Evolutionary conservation across 1,140 invertebrate species (phyloP), one percentile per base, ranked within the genome.

Genomic region (Macrocentrus cingulum): DNA sequence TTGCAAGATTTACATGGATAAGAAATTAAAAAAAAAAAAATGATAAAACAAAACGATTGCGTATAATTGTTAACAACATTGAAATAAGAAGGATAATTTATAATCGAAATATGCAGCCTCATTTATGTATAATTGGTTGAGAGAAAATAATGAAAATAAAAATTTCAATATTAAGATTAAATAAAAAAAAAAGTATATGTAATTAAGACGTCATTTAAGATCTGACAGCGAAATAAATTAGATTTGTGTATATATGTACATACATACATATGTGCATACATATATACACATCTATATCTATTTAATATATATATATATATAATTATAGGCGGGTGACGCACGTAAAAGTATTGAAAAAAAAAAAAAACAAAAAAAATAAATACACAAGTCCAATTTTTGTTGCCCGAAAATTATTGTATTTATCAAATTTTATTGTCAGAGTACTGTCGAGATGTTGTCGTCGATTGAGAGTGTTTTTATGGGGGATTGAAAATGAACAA

Each of bases 321-420:
- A 41, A 19, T 16, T 52, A 59, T 59, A 59, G 50, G 57, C 50
- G 57, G 50, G 41, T 54, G 25, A 42, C 46, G 53, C 59, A 60
- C 52, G 56, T 60, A 60, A 20, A 56, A 54, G 37, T 60, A 66
- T 53, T 69, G 64, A 61, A 45, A 36, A 44, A 18, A 48, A 42
- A 36, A 44, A 22, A 44, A 36, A 44, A 49, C 56, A 44, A 55
- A 9, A 23, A 56, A 44, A 63, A 59, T 19, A 57, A 66, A 61
- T 56, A 57, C 62, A 53, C 51, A 59, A 60, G 32, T 59, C 54
- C 54, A 56, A 61, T 62, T 70, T 71, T 60, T 60, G 68, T 72
- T 72, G 66, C 68, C 72, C 65, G 62, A 67, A 4, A 18, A 62
- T 71, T 65, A 71, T 71, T 71, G 63, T 55, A 70, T 71, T 69